phyloP scores from a whole-genome alignment of 2,888 invertebrate genomes.

The Tetheella fluctuosa region DNA sequence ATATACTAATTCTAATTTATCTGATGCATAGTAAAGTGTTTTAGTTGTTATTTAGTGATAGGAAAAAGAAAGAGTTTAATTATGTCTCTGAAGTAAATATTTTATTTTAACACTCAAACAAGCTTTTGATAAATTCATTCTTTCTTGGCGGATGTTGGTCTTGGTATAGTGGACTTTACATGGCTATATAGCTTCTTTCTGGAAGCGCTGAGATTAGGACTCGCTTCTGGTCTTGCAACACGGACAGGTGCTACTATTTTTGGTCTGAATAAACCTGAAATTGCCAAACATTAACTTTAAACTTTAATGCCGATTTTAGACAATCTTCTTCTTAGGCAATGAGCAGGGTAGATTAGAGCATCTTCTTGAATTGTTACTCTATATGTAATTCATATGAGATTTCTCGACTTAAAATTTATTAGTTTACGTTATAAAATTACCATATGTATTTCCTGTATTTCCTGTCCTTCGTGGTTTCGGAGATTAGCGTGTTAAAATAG shows the following conservation, averaged over 20 bases:
- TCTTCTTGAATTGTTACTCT: too few species aligned
- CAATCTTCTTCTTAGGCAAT: too few species aligned
- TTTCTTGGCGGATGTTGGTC: constrained; percentile 52
- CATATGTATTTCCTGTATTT: too few species aligned
- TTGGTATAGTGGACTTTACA: constrained; percentile 76
- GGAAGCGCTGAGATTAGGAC: constrained; percentile 58
- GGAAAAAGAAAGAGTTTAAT: constrained; percentile 17
- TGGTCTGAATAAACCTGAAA: constrained; percentile 64
- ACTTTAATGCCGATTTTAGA: too few species aligned
- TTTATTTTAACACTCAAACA: constrained; percentile 31
- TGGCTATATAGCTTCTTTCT: constrained; percentile 70
- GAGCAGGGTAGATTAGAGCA: too few species aligned
- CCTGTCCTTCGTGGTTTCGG: too few species aligned
- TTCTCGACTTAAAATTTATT: too few species aligned
- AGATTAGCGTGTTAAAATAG: too few species aligned
- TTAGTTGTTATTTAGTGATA: constrained; percentile 12
- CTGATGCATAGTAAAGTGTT: constrained; percentile 40
- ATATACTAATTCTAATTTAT: constrained; percentile 54
- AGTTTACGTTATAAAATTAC: too few species aligned
- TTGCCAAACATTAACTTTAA: background rate
- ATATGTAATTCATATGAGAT: too few species aligned
- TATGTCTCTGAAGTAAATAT: constrained; percentile 23
- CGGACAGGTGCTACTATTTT: constrained; percentile 60
- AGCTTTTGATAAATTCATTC: constrained; percentile 42
- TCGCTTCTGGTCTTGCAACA: constrained; percentile 47